Conservation (phyloP, 2,797 vertebrate species). For the Malacoraja senta region DNA sequence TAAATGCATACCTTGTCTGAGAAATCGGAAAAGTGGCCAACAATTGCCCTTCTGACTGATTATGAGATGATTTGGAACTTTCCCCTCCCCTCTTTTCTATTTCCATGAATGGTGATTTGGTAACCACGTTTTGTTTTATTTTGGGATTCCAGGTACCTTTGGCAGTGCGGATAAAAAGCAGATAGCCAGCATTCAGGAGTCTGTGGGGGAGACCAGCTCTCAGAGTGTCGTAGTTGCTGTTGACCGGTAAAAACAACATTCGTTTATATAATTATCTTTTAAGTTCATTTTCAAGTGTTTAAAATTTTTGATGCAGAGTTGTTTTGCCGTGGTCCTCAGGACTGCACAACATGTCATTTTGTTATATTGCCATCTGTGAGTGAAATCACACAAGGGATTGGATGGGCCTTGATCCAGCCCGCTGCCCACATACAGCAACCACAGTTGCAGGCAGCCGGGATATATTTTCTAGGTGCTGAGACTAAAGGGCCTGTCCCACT, state of each 20-base stretch:
- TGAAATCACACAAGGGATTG: too few species aligned
- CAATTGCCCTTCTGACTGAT: not conserved
- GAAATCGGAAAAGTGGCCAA: not conserved
- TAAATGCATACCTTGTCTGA: not conserved
- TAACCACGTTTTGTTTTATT: not conserved
- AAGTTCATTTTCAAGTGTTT: not conserved
- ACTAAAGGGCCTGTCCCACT: too few species aligned
- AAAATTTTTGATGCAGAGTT: not conserved
- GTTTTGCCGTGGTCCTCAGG: not conserved
- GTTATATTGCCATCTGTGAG: too few species aligned
- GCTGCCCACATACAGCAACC: too few species aligned
- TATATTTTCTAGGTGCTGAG: too few species aligned
- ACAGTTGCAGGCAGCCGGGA: too few species aligned
- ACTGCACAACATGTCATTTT: not conserved
- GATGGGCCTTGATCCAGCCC: too few species aligned
- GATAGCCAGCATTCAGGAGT: slow-evolving; percentile 90
- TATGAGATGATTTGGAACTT: too few species aligned
- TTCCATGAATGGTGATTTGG: not conserved
- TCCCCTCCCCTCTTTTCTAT: too few species aligned
- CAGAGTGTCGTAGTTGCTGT: slow-evolving; percentile 95
- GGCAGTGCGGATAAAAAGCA: slow-evolving; percentile 81
- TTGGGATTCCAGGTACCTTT: slow-evolving; percentile 69
- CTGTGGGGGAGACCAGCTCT: slow-evolving; percentile 90
- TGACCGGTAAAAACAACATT: slow-evolving; percentile 67
- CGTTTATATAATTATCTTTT: too few species aligned